Conservation (phyloP, 2,888 invertebrate species). For the Schizotus pectinicornis region DNA sequence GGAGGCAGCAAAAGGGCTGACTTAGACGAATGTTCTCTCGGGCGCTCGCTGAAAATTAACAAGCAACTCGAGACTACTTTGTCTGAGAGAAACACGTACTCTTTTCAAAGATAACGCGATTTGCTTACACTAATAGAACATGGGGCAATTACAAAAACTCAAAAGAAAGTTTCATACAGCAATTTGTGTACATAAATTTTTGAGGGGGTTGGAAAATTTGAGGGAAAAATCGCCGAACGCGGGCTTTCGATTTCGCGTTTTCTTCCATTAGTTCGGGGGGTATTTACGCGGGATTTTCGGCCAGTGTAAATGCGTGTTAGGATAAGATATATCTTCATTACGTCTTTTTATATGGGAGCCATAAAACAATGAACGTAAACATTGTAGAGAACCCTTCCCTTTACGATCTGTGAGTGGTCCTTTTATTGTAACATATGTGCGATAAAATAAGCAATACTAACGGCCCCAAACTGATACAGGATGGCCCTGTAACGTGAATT, state of each 20-base stretch:
- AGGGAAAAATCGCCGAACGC: slow-evolving; percentile 3
- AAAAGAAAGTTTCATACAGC: slow-evolving; percentile 25
- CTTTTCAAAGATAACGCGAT: slow-evolving; percentile 36
- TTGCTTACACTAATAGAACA: slow-evolving; percentile 37
- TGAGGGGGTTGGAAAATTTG: slow-evolving; percentile 1
- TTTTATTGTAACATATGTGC: slow-evolving; percentile 21
- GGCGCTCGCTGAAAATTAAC: slow-evolving; percentile 35
- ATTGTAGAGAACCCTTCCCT: slow-evolving; percentile 21
- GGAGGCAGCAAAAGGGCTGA: slow-evolving; percentile 28
- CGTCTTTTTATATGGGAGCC: slow-evolving; percentile 24
- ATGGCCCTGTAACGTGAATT: neutral
- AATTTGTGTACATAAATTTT: slow-evolving; percentile 24
- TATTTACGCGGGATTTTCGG: slow-evolving; percentile 19
- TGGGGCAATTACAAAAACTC: slow-evolving; percentile 31
- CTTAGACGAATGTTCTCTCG: slow-evolving; percentile 38
- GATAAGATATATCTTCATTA: slow-evolving; percentile 23
- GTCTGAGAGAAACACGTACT: slow-evolving; percentile 37
- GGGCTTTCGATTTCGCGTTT: slow-evolving; percentile 3
- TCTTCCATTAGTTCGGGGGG: slow-evolving; percentile 11
- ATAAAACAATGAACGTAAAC: slow-evolving; percentile 29
- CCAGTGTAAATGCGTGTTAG: slow-evolving; percentile 11
- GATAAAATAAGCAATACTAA: neutral
- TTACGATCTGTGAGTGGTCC: slow-evolving; percentile 24
- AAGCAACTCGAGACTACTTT: slow-evolving; percentile 40
- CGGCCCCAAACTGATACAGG: too few species aligned